A percentile compares a stretch with the other conserved stretches of the same genome.
These are phyloP conservation scores for Meteorus cinctellus DNA, from an alignment of 2,888 invertebrate species.

Conservation along the genomic window DNA sequence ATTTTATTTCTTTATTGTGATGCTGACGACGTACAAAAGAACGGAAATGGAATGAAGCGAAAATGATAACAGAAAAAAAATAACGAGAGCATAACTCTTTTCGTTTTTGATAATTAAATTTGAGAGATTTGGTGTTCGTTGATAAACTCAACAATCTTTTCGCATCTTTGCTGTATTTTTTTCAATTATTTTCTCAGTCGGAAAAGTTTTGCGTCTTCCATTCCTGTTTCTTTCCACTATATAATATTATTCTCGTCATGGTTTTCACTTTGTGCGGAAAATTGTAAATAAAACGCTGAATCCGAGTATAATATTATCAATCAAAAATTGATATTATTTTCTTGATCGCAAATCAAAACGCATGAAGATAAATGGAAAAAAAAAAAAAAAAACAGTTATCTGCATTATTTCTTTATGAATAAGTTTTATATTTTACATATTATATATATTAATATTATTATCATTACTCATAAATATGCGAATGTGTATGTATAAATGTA, in stretches of 20 bases:
- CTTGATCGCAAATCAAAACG: slow-evolving; percentile 48
- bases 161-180: neutral
- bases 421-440: slow-evolving; percentile 11
- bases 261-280: slow-evolving; percentile 39
- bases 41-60: slow-evolving; percentile 1
- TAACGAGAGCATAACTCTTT: neutral
- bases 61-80: neutral
- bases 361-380: slow-evolving; percentile 41
- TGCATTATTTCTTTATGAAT: slow-evolving; percentile 13
- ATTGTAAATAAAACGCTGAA: slow-evolving; percentile 46
- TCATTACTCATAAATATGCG: slow-evolving; percentile 48
- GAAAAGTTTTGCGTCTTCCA: slow-evolving; percentile 29
- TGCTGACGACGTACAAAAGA: slow-evolving; percentile 49
- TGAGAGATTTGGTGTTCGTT: slow-evolving; percentile 2
- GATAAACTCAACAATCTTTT: neutral
- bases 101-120: neutral
- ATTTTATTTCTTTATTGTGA: slow-evolving; percentile 35
- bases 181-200: neutral
- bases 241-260: slow-evolving; percentile 23
- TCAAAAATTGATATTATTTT: slow-evolving; percentile 25
- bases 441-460: slow-evolving; percentile 36
- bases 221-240: slow-evolving; percentile 26
- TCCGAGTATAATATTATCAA: slow-evolving; percentile 17
- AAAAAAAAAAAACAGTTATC: slow-evolving; percentile 27
- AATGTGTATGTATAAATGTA: slow-evolving; percentile 46